Evolutionary conservation across 2,113 vertebrate species (phyloP), one percentile per base, ranked within the genome.

Genomic region (Ageneiosus marmoratus): DNA sequence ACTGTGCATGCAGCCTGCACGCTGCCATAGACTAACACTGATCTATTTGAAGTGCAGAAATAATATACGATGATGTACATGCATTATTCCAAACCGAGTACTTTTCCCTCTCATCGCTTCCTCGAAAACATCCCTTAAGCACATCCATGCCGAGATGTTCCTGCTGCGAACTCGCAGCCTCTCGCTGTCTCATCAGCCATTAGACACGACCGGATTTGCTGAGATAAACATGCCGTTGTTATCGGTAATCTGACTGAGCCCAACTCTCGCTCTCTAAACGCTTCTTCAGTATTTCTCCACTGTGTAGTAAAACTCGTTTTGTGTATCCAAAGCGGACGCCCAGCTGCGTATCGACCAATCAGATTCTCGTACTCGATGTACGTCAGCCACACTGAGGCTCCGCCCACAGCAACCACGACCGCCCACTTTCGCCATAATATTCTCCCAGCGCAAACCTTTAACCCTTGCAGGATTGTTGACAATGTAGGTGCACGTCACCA

Each of bases 381-480:
- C 87, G 89, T 89, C 86, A 87, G 78, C 27, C 5, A 53, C 62
- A 46, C 53, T 0, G 24, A 81, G 32, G 86, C 87, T 7, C 90
- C 90, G 27, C 89, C 87, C 81, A 76, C 20, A 48, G 29, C 20
- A 81, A 16, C 73, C 84, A 75, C 16, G 2, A 77, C 82, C 53
- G 77, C 83, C 82, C 80, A 48, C 76, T 84, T 84, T 84, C 70
- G 70, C 83, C 82, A 84, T 82, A 82, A 83, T 81, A 79, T 82
- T 53, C 56, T 63, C 56, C 67, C 22, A 80, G 78, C 78, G 48
- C 79, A 67, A 27, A 56, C 56, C 27, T 85, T 88, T 80, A 89
- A 89, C 88, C 86, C 88, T 78, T 86, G 81, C 37, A 41, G 10
- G 16, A 34, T 65, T 87, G 87, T 88, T 87, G 85, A 88, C 81